Evolutionary conservation across 2,888 invertebrate species (phyloP), one percentile per base, ranked within the genome.

Genomic region (Leucophenga montana): DNA sequence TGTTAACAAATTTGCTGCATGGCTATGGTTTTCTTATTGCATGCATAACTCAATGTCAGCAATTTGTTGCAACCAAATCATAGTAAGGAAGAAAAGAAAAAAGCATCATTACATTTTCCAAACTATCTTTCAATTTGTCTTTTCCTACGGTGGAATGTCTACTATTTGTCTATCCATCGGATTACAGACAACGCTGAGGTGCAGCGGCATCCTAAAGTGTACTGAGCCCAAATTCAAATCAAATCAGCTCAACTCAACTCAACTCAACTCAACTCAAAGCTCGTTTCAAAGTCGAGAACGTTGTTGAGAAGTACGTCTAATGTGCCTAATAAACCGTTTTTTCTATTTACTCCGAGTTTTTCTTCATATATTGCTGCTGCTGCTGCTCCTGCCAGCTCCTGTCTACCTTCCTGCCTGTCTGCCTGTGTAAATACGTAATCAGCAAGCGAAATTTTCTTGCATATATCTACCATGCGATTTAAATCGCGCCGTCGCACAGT

Each of bases 311-410:
- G 53, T 73, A 77, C 73, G 73, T 74, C 74, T 76, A 78, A 77
- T 82, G 79, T 73, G 82, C 73, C 81, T 84, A 82, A 82, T 84
- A 82, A 78, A 82, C 73, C 73, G 74, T 71, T 81, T 79, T 79
- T 61, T 39, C 27, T 67, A 59, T 67, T 67, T 67, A 59, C 59
- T 71, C 70, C 74, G 73, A 72, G 61, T 71, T 69, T 74, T 71
- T 20, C 39, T 39, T 50, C 8, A 8, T 1, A 14, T 50, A 1
- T 16, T n/a, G 82, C 74, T 72, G 61, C 76, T 53, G 39, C 33
- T 53, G 53, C 31, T 31, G 39, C 39, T 39, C 4, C 39, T 8
- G 11, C 33, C 39, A 8, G 4, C 3, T 22, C 48, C 11, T 56
- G 69, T 27, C 65, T 33, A 27, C 20, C 5, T 14, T 27, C n/a